These are phyloP conservation scores for Dolichotis patagonum DNA, from an alignment of 2,113 vertebrate genomes.

Conservation along the genomic window DNA sequence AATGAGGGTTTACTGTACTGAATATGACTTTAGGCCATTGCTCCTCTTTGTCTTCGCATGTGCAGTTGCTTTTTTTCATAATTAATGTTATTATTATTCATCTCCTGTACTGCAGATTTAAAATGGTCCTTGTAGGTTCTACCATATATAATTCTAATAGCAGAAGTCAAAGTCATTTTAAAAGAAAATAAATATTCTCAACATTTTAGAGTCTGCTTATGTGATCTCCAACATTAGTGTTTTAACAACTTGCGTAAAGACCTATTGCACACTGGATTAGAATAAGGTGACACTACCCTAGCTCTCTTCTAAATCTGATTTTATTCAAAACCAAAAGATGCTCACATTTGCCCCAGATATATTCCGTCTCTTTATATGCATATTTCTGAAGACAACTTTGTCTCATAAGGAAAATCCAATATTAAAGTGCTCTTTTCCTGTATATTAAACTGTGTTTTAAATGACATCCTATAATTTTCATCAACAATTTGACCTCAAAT, in stretches of 20 bases:
- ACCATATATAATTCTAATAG: neutral
- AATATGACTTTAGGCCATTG: neutral
- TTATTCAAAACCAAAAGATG: slow-evolving; percentile 37
- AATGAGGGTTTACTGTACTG: neutral
- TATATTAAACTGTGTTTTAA: neutral
- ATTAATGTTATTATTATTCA: neutral
- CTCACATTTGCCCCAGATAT: slow-evolving; percentile 23
- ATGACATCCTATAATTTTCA: neutral
- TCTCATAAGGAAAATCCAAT: slow-evolving; percentile 19
- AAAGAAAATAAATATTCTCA: neutral
- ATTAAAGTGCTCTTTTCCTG: neutral
- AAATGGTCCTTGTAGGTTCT: neutral
- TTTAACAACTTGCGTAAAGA: neutral
- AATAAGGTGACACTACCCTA: neutral
- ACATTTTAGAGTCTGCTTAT: neutral
- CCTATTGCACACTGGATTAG: neutral
- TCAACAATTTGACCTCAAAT: neutral
- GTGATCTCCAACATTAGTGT: neutral
- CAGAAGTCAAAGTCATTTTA: neutral
- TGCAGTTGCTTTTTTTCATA: neutral
- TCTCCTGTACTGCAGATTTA: neutral
- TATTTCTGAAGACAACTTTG: slow-evolving; percentile 29
- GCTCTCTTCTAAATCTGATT: slow-evolving; percentile 15
- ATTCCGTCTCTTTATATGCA: neutral
- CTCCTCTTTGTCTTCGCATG: neutral